A percentile compares a stretch with the other conserved stretches of the same genome.
These are phyloP conservation scores for Stenopsyche tienmushanensis DNA, from an alignment of 1,140 invertebrate genomes.

Conservation along the genomic window DNA sequence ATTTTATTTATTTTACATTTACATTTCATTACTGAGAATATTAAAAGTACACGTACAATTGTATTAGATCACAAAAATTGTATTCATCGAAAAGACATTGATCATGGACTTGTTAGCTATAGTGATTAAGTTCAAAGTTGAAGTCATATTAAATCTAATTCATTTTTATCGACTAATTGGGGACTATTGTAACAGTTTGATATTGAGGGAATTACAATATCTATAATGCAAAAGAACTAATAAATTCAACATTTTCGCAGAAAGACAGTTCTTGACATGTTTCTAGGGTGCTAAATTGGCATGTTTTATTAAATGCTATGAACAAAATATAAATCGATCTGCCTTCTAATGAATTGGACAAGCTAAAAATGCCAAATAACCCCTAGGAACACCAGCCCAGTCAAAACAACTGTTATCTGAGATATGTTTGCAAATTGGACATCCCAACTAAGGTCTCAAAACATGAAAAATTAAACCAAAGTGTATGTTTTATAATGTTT, in stretches of 20 bases:
- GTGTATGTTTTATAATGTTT: too few species aligned
- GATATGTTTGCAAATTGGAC: slow-evolving; percentile 9
- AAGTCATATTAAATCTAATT: neutral
- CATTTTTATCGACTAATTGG: neutral
- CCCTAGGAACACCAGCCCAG: slow-evolving; percentile 38
- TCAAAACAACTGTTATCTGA: slow-evolving; percentile 31
- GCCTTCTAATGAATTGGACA: neutral
- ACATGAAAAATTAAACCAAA: neutral
- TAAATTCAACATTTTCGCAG: slow-evolving; percentile 17
- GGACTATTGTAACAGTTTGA: too few species aligned
- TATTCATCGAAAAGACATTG: slow-evolving; percentile 15
- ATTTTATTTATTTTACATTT: slow-evolving; percentile 39
- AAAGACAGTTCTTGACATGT: slow-evolving; percentile 30
- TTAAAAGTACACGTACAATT: slow-evolving; percentile 2
- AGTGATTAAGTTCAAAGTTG: neutral
- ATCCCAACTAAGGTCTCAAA: neutral
- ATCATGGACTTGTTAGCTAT: slow-evolving; percentile 13
- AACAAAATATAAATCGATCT: slow-evolving; percentile 2
- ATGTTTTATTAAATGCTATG: neutral
- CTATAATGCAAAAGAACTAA: neutral
- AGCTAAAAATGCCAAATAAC: slow-evolving; percentile 2
- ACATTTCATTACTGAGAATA: slow-evolving; percentile 31
- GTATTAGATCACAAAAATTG: slow-evolving; percentile 8
- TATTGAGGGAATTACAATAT: too few species aligned
- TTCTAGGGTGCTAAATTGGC: slow-evolving; percentile 14